A percentile compares a stretch with the other conserved stretches of the same genome.
phyloP scores from a whole-genome alignment of 2,113 vertebrate genomes.

The Varanus salvator region DNA sequence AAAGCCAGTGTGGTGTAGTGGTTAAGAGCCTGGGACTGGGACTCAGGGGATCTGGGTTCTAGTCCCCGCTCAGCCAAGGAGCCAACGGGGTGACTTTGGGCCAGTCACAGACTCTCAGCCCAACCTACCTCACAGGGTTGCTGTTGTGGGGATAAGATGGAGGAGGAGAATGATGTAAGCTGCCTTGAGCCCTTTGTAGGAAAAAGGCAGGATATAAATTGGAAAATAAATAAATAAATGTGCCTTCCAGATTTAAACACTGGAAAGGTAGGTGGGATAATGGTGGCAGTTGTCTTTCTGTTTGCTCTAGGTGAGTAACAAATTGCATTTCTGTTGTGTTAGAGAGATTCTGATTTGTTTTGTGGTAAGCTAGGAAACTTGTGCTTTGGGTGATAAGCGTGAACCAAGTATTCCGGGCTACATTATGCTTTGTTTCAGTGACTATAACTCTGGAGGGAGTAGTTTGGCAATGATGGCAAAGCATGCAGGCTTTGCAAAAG shows the following conservation, averaged over 20 bases:
- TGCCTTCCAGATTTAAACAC: neutral
- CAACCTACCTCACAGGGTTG: too few species aligned
- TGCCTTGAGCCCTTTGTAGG: too few species aligned
- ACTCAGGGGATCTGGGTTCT: too few species aligned
- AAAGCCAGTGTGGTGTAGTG: too few species aligned
- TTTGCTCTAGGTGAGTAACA: neutral
- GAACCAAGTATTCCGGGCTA: neutral
- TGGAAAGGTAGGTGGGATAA: neutral
- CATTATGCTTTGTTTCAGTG: neutral
- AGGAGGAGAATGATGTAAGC: too few species aligned
- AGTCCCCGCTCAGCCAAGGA: too few species aligned
- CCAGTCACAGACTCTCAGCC: too few species aligned
- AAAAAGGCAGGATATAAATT: too few species aligned
- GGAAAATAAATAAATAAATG: too few species aligned
- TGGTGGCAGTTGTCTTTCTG: neutral
- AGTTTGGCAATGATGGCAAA: constrained; percentile 3
- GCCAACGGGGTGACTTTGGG: too few species aligned
- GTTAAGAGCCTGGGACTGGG: too few species aligned
- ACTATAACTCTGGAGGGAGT: neutral
- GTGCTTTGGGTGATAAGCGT: neutral
- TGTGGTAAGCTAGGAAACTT: neutral
- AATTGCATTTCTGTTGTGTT: neutral
- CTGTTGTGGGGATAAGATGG: too few species aligned
- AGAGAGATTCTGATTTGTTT: neutral
- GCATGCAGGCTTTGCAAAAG: neutral